These are phyloP conservation scores for Trinectes maculatus DNA, from an alignment of 2,113 vertebrate genomes.

Conservation along the genomic window DNA sequence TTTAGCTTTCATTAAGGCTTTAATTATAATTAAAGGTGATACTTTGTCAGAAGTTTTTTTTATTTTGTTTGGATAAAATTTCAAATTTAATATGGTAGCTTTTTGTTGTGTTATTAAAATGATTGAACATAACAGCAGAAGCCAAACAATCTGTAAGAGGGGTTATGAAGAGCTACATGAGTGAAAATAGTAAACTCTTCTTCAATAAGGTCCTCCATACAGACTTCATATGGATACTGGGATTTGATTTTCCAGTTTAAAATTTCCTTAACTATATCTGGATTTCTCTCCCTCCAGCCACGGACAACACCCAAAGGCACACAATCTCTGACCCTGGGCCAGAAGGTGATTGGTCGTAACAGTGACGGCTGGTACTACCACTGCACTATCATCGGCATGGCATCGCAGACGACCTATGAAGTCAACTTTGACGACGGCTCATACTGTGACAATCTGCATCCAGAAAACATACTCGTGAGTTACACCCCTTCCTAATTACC, in stretches of 20 bases:
- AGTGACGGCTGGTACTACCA: constrained; percentile 90
- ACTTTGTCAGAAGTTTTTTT: too few relatives aligned
- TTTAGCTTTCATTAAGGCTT: too few relatives aligned
- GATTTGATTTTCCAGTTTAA: neutral
- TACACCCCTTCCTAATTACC: neutral
- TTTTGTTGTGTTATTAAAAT: too few relatives aligned
- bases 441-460: constrained; percentile 95
- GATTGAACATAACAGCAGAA: too few relatives aligned
- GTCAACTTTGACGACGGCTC: constrained; percentile 97
- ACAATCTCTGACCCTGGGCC: constrained; percentile 84
- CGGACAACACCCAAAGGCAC: constrained; percentile 59
- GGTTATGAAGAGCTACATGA: too few relatives aligned
- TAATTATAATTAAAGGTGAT: too few relatives aligned
- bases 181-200: too few relatives aligned
- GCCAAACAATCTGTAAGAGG: too few relatives aligned
- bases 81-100: too few relatives aligned
- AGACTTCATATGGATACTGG: too few relatives aligned
- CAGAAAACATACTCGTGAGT: constrained; percentile 93
- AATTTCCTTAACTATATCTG: neutral
- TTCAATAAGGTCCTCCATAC: too few relatives aligned
- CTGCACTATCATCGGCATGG: constrained; percentile 89
- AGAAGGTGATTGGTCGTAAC: constrained; percentile 92
- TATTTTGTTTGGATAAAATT: too few relatives aligned
- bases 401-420: constrained; percentile 91
- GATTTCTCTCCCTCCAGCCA: constrained; percentile 17